Base-by-base conservation (phyloP, 2,888 invertebrate species). In the Argyresthia albistria region DNA sequence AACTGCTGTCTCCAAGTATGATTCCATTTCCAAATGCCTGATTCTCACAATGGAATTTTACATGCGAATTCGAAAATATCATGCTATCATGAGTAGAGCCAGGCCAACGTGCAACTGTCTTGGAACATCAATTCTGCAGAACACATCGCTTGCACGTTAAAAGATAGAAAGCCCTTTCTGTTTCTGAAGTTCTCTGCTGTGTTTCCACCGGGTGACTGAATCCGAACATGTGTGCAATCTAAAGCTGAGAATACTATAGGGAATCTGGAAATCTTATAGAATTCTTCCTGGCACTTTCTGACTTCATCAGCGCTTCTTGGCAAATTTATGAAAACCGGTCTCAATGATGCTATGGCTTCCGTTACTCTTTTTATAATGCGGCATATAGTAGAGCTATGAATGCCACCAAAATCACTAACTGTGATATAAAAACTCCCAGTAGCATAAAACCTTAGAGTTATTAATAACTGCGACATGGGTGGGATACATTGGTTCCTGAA, bases 211-310 rank as follows among this genome's bases (percentile, higher is more conserved):
- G 53, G 55, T 16, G 50, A 53, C 25, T 53, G 46, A 25, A 55
- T 53, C 11, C 46, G 42, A 39, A 55, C 52, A 36, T 57, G 55
- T 2, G 58, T 57, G 46, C 56, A 54, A 46, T 55, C 56, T 35
- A 58, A 35, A 39, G 58, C 55, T n/a, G 50, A 48, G 14, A 55
- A 51, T 42, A 57, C 55, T 49, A 43, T 51, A 42, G 56, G 56
- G 46, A 58, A 58, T 50, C 14, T 52, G 11, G 57, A 53, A 11
- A 58, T 58, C n/a, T 52, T 42, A 42, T 55, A 55, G 48, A 58
- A 58, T 7, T 54, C 52, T n/a, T 48, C 16, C 14, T 51, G 52
- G 12, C 49, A 36, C 39, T 37, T 53, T 43, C 46, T 54, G 25
- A 55, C 47, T 14, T 59, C 56, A 42, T 46, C 47, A 11, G 25